phyloP scores from a whole-genome alignment of 2,113 vertebrate species.

The Forbesichthys papilliferus region DNA sequence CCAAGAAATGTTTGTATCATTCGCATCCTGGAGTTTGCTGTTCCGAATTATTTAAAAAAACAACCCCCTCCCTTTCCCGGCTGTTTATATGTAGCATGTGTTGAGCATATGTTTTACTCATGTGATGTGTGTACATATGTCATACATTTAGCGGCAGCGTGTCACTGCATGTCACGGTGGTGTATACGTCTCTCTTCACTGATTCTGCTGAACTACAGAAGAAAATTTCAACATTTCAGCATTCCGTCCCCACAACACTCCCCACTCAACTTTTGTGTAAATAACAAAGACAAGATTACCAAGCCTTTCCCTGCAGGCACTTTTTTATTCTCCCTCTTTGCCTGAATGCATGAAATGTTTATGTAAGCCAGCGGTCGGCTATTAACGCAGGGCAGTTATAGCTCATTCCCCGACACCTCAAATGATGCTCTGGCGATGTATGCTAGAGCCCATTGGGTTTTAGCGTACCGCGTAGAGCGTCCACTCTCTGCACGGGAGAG shows the following conservation, averaged over 20 bases:
- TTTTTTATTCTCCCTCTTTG: constrained; percentile 5
- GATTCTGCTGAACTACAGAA: constrained; percentile 66
- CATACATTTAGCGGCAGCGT: constrained; percentile 10
- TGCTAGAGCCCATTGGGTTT: too few species aligned
- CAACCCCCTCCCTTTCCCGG: background rate
- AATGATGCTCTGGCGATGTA: too few species aligned
- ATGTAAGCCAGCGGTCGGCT: too few species aligned
- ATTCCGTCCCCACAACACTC: constrained; percentile 43
- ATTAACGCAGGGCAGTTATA: too few species aligned
- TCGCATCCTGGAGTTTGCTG: constrained; percentile 8
- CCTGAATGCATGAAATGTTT: too few species aligned
- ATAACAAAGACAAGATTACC: background rate
- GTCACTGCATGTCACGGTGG: constrained; percentile 26
- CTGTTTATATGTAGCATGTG: background rate
- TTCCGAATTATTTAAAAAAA: too few species aligned
- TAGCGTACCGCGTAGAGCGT: too few species aligned
- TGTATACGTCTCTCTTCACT: constrained; percentile 60
- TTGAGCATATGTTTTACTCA: background rate
- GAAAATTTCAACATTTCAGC: constrained; percentile 58
- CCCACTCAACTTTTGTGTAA: background rate
- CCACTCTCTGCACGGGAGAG: too few species aligned
- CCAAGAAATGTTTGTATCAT: background rate
- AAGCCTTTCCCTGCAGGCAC: constrained; percentile 7
- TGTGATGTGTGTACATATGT: constrained; percentile 11
- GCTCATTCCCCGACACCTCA: too few species aligned